Evolutionary conservation across 2,113 vertebrate genomes (phyloP).

Genomic region (Megaleporinus macrocephalus): DNA sequence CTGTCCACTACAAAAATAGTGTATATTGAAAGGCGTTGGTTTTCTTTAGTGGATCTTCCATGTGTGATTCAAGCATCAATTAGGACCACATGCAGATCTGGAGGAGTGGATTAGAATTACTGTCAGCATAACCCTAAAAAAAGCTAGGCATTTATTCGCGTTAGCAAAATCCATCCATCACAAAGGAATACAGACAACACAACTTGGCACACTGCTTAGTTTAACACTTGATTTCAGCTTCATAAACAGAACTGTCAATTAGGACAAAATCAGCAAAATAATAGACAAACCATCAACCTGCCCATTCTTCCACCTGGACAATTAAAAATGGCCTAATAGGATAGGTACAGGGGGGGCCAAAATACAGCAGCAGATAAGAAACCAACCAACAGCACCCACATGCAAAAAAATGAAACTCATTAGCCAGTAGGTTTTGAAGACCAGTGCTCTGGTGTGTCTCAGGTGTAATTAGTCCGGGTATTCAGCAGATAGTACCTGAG

Average conservation of each 20-base stretch:
- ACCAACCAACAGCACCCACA: neutral
- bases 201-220: neutral
- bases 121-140: neutral
- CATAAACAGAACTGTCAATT: neutral
- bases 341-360: neutral
- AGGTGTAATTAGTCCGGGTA: neutral
- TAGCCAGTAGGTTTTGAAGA: neutral
- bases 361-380: neutral
- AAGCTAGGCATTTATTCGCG: neutral
- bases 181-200: neutral
- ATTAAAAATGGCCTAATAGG: neutral
- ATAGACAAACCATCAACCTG: neutral
- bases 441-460: neutral
- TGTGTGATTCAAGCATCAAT: slow-evolving; percentile 2
- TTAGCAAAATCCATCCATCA: neutral
- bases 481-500: slow-evolving; percentile 82
- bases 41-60: slow-evolving; percentile 11
- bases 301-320: neutral
- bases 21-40: neutral
- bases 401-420: slow-evolving; percentile 13
- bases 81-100: neutral
- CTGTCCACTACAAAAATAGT: neutral
- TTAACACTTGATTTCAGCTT: neutral
- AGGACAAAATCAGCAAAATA: slow-evolving; percentile 2
- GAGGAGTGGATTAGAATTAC: neutral